These are phyloP conservation scores for Melieria omissa DNA, from an alignment of 2,888 invertebrate genomes.

Conservation along the genomic window DNA sequence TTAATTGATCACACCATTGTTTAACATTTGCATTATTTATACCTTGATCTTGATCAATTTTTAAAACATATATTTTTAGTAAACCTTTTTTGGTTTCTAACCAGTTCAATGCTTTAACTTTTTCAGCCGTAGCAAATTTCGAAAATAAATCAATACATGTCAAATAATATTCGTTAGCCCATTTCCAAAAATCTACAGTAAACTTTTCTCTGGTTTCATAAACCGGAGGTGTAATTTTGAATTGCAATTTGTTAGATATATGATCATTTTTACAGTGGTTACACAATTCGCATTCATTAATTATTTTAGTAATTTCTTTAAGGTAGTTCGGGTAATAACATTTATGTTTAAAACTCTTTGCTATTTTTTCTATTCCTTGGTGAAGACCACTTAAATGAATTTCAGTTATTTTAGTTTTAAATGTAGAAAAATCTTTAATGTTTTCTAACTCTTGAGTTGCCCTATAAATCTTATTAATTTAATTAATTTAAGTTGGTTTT, in stretches of 20 bases:
- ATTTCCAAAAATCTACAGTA: conserved; percentile 38
- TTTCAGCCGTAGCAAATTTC: conserved; percentile 38
- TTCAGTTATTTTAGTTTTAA: conserved; percentile 26
- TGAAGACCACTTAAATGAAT: conserved; percentile 27
- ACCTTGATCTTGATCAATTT: conserved; percentile 33
- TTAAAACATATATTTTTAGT: conserved; percentile 28
- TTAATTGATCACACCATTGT: conserved; percentile 21
- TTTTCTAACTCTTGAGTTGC: conserved; percentile 27
- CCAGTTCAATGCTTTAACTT: conserved; percentile 28
- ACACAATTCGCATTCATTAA: conserved; percentile 37
- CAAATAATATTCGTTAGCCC: conserved; percentile 31
- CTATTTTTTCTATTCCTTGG: conserved; percentile 34
- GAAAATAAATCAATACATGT: conserved; percentile 38
- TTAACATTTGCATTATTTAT: conserved; percentile 32
- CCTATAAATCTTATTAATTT: conserved; percentile 14
- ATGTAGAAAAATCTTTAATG: conserved; percentile 14
- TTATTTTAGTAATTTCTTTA: too few relatives aligned
- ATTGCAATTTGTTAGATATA: conserved; percentile 26
- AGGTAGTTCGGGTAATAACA: too few relatives aligned
- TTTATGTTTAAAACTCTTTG: neutral
- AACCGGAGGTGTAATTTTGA: conserved; percentile 31
- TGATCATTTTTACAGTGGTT: conserved; percentile 36
- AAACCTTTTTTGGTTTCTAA: conserved; percentile 31
- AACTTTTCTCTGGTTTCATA: conserved; percentile 33
- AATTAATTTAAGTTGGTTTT: conserved; percentile 22